Percentiles rank a stretch among this genome's conserved stretches.
Evolutionary conservation across 2,113 vertebrate species (phyloP).

Genomic region (Cebus imitator): DNA sequence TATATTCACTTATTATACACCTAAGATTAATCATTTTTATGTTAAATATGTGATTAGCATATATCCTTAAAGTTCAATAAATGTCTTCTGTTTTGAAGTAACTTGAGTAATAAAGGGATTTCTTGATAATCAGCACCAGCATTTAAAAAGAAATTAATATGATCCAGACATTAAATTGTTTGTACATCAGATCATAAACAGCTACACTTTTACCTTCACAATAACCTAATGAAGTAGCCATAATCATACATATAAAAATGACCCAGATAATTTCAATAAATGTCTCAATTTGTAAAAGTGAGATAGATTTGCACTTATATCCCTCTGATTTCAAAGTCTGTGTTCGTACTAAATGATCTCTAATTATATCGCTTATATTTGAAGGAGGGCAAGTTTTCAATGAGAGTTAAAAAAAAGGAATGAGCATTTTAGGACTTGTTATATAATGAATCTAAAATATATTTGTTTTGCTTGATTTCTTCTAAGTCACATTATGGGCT

Average conservation of each 20-base stretch:
- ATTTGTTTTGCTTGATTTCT: neutral
- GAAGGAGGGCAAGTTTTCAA: neutral
- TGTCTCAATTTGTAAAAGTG: neutral
- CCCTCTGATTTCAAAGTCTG: neutral
- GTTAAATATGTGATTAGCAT: neutral
- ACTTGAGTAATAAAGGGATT: neutral
- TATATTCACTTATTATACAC: neutral
- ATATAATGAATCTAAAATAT: neutral
- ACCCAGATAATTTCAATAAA: neutral
- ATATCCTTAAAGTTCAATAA: neutral
- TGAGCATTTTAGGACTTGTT: neutral
- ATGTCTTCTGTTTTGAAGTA: neutral
- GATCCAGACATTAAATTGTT: neutral
- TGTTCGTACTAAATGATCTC: neutral
- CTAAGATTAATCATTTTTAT: neutral
- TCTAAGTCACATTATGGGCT: neutral
- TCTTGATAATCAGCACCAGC: neutral
- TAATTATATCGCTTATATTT: neutral
- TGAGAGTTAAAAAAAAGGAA: neutral
- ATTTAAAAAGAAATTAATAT: neutral
- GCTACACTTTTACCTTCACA: neutral
- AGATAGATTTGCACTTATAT: neutral
- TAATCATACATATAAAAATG: neutral
- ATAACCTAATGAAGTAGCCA: neutral
- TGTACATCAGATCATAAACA: neutral